Evolutionary conservation across 2,797 vertebrate species (phyloP).

Genomic region (Alosa sapidissima): DNA sequence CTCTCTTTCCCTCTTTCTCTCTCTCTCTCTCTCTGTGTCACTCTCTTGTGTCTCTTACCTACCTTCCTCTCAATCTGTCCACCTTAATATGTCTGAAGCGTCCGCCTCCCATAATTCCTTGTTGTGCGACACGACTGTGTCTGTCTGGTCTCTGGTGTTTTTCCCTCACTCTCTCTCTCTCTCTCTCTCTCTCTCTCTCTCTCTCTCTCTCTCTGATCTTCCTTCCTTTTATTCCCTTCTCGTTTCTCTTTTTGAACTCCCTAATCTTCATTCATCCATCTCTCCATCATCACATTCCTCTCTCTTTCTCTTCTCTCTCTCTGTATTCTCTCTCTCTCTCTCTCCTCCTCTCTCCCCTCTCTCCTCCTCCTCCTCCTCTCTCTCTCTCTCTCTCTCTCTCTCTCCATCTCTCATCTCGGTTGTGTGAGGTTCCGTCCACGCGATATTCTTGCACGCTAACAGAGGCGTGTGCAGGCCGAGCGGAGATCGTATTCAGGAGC

Average conservation of each 20-base stretch:
- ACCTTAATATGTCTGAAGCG: conserved; percentile 39
- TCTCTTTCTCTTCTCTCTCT: neutral
- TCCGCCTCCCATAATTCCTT: conserved; percentile 50
- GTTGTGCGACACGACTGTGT: conserved; percentile 4
- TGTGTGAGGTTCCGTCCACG: neutral
- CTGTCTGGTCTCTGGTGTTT: conserved; percentile 19
- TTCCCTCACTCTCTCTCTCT: conserved; percentile 18
- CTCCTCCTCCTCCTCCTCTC: no score
- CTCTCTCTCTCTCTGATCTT: neutral
- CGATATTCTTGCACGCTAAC: neutral
- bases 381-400: conserved; percentile 48
- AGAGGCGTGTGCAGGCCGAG: neutral
- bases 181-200: conserved; percentile 39
- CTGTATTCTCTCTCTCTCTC: neutral
- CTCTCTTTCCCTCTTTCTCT: neutral
- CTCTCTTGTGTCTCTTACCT: neutral
- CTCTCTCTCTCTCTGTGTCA: conserved; percentile 33
- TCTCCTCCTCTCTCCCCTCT: neutral
- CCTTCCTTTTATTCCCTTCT: no score
- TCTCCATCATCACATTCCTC: conserved; percentile 1
- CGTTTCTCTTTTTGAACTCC: no score
- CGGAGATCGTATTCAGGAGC: neutral
- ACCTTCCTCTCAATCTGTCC: neutral
- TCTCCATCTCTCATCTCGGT: conserved; percentile 32
- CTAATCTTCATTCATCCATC: neutral